A percentile compares a stretch with the other conserved stretches of the same genome.
Conservation (phyloP, 2,113 vertebrate species). For the Oryzias curvinotus region DNA sequence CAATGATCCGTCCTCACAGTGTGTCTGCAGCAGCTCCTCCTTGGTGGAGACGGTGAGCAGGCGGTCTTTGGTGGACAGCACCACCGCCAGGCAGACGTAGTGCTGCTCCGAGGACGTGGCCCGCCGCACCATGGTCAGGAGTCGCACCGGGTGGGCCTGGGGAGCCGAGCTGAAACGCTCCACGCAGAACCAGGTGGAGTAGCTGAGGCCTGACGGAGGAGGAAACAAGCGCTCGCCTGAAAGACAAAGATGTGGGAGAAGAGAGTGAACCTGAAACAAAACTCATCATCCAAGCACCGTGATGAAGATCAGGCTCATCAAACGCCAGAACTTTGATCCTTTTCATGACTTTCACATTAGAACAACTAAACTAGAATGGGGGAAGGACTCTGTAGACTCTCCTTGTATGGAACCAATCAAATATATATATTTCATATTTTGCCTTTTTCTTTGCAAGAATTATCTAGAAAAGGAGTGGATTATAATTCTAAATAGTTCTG, state of each 20-base stretch:
- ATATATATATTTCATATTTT: too few relatives aligned
- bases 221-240: slow-evolving; percentile 94
- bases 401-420: too few relatives aligned
- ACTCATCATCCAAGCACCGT: not conserved
- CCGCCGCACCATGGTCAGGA: slow-evolving; percentile 89
- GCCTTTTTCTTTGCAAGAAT: too few relatives aligned
- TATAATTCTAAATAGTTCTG: too few relatives aligned
- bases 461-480: too few relatives aligned
- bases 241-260: not conserved
- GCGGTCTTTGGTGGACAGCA: slow-evolving; percentile 91
- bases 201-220: slow-evolving; percentile 93
- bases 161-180: slow-evolving; percentile 88
- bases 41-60: slow-evolving; percentile 95
- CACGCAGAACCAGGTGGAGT: slow-evolving; percentile 96
- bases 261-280: not conserved
- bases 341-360: too few relatives aligned
- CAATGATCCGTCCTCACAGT: slow-evolving; percentile 73
- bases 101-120: slow-evolving; percentile 96
- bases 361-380: too few relatives aligned
- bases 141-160: slow-evolving; percentile 87
- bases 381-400: too few relatives aligned
- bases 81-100: slow-evolving; percentile 89
- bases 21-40: slow-evolving; percentile 93
- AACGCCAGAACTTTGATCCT: not conserved
- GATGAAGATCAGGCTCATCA: not conserved